Percentiles rank a stretch among this genome's conserved stretches.
Conservation (phyloP, 2,888 invertebrate species). For the Apocheima hispidaria region DNA sequence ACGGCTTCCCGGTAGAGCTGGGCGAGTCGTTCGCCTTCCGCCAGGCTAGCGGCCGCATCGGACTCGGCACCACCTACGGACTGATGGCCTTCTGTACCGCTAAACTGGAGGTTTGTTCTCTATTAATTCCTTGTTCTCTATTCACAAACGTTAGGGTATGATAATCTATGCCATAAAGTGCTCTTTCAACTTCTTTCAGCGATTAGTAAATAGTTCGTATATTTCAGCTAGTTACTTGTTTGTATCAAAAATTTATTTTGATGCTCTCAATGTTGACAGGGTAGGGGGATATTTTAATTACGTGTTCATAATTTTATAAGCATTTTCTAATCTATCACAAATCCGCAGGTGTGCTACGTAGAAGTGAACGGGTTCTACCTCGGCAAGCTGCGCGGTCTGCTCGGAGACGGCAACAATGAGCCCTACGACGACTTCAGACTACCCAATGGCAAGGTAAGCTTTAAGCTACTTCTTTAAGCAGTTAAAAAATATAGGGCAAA, state of each 20-base stretch:
- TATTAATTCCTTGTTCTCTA: neutral
- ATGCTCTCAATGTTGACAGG: too few relatives aligned
- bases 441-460: slow-evolving; percentile 89
- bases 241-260: too few relatives aligned
- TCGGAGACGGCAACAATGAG: slow-evolving; percentile 96
- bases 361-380: slow-evolving; percentile 94
- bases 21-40: slow-evolving; percentile 88
- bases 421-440: slow-evolving; percentile 93
- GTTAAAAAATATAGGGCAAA: too few relatives aligned
- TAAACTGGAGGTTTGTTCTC: slow-evolving; percentile 80
- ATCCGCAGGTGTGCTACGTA: slow-evolving; percentile 87
- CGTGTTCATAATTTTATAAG: neutral
- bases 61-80: slow-evolving; percentile 88
- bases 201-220: too few relatives aligned
- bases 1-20: slow-evolving; percentile 89
- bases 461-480: neutral
- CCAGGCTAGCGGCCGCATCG: slow-evolving; percentile 82
- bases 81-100: slow-evolving; percentile 86
- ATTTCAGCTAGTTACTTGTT: too few relatives aligned
- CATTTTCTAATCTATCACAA: neutral
- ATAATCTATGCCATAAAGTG: too few relatives aligned
- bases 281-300: too few relatives aligned
- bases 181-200: too few relatives aligned
- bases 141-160: too few relatives aligned
- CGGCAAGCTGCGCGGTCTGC: slow-evolving; percentile 93